Evolutionary conservation across 2,888 invertebrate species (phyloP).

Genomic region (Agonopterix heracliana): DNA sequence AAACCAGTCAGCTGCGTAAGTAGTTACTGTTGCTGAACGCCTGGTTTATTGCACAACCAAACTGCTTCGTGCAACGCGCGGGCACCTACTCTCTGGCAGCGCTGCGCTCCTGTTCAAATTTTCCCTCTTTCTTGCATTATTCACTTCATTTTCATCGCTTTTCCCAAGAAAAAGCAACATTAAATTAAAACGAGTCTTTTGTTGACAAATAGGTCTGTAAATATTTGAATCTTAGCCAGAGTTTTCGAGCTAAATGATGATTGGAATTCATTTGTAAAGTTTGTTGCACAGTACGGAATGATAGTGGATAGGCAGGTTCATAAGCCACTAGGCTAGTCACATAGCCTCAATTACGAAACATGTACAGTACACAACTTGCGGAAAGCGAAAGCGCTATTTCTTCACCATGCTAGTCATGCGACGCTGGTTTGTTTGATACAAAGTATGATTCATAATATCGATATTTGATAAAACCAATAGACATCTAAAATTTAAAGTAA

Average conservation of each 20-base stretch:
- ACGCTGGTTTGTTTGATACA: conserved; percentile 19
- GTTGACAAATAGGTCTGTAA: not conserved
- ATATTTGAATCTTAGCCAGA: not conserved
- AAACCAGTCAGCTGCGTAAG: conserved; percentile 28
- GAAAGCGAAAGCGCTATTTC: conserved; percentile 73
- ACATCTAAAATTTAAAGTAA: not conserved
- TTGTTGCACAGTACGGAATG: conserved; percentile 18
- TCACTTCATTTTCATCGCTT: conserved; percentile 4
- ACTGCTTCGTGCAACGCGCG: conserved; percentile 15
- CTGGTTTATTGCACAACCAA: conserved; percentile 45
- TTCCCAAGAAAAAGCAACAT: not conserved
- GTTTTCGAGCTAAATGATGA: not conserved
- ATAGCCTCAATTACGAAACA: conserved; percentile 70
- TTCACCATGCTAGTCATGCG: conserved; percentile 51
- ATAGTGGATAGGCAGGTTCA: conserved; percentile 38
- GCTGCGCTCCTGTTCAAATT: conserved; percentile 40
- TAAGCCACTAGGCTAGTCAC: conserved; percentile 51
- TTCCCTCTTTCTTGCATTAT: conserved; percentile 24
- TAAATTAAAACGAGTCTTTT: not conserved
- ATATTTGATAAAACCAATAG: conserved; percentile 2
- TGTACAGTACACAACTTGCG: conserved; percentile 68
- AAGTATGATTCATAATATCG: conserved; percentile 9
- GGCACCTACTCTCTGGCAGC: conserved; percentile 2
- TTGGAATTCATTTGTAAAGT: conserved; percentile 8
- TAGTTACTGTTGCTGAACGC: conserved; percentile 34